phyloP scores from a whole-genome alignment of 2,888 invertebrate genomes.

The Marasmarcha lunaedactyla region DNA sequence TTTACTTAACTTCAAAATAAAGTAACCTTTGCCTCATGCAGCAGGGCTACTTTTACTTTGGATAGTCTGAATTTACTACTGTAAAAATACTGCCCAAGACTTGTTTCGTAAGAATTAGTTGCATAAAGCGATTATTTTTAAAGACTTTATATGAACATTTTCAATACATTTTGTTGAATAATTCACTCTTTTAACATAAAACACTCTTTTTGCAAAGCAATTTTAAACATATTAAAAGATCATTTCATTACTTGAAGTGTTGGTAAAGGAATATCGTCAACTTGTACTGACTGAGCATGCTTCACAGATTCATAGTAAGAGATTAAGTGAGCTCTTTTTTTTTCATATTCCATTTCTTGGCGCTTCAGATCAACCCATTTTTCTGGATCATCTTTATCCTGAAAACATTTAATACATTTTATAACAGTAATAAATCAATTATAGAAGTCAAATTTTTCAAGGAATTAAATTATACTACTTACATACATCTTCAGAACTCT shows the following conservation, averaged over 20 bases:
- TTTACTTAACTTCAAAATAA: too few relatives aligned
- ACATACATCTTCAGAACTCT: conserved; percentile 95
- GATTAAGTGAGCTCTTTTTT: conserved; percentile 86
- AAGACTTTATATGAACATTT: too few relatives aligned
- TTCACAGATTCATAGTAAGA: conserved; percentile 95
- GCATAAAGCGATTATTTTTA: too few relatives aligned
- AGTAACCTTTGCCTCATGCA: too few relatives aligned
- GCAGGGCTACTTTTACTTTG: too few relatives aligned
- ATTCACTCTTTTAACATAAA: too few relatives aligned
- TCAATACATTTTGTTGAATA: too few relatives aligned
- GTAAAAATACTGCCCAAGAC: too few relatives aligned
- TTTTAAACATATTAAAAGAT: background rate
- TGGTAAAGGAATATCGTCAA: conserved; percentile 97
- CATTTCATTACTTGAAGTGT: conserved; percentile 48
- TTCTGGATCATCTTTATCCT: conserved; percentile 97
- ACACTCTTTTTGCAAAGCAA: too few relatives aligned
- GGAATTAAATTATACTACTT: conserved; percentile 72
- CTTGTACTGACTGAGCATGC: conserved; percentile 93
- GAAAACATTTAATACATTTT: conserved; percentile 13
- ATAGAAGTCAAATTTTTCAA: background rate
- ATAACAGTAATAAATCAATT: background rate
- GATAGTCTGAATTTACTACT: too few relatives aligned
- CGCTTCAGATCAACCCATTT: conserved; percentile 92
- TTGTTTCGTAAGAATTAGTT: too few relatives aligned
- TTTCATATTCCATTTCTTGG: conserved; percentile 93